These are phyloP conservation scores for Glyphotaelius pellucidus DNA, from an alignment of 2,888 invertebrate species.

Conservation along the genomic window DNA sequence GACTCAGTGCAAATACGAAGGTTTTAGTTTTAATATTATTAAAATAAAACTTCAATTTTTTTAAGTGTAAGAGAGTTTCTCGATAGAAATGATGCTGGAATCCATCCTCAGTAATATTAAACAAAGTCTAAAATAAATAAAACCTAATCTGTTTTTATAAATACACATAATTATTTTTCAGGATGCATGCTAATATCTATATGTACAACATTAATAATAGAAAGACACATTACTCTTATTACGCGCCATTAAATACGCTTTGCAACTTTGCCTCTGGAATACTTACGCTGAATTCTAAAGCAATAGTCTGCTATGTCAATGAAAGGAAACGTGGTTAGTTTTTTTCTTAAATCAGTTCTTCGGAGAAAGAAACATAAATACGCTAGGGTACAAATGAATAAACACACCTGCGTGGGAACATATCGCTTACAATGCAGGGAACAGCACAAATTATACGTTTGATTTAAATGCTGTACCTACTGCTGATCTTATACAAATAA, in stretches of 20 bases:
- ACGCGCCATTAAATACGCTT: too few species aligned
- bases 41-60: too few species aligned
- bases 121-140: too few species aligned
- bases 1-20: too few species aligned
- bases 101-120: too few species aligned
- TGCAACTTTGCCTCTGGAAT: constrained; percentile 15
- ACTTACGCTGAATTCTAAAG: constrained; percentile 6
- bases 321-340: constrained; percentile 26
- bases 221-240: background rate
- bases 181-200: background rate
- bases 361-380: constrained; percentile 7
- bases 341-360: constrained; percentile 35
- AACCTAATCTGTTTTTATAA: too few species aligned
- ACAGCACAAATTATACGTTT: constrained; percentile 25
- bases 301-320: constrained; percentile 26
- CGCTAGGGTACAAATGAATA: background rate
- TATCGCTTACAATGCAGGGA: constrained; percentile 17
- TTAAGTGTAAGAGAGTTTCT: too few species aligned
- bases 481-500: background rate
- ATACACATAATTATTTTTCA: too few species aligned
- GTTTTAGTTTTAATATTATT: too few species aligned
- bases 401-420: constrained; percentile 36
- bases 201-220: background rate
- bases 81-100: too few species aligned
- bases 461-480: background rate